Conservation (phyloP, 2,113 vertebrate species). For the Thomomys bottae region DNA sequence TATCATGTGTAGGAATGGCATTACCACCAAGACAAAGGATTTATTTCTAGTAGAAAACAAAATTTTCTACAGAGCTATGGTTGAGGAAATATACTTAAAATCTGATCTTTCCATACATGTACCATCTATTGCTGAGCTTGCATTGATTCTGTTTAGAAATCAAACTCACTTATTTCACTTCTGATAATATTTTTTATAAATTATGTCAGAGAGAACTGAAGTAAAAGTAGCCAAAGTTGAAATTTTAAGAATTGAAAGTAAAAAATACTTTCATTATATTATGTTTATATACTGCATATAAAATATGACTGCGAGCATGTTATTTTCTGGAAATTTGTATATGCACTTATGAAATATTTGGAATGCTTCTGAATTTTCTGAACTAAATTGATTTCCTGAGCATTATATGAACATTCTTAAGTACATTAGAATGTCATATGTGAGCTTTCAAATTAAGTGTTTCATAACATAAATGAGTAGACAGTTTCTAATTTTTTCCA, state of each 20-base stretch:
- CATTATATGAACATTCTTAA: background rate
- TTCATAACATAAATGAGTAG: background rate
- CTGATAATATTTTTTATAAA: background rate
- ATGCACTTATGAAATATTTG: background rate
- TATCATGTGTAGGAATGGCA: background rate
- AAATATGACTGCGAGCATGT: too few species aligned
- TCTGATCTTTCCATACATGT: background rate
- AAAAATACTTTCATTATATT: background rate
- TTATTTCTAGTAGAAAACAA: background rate
- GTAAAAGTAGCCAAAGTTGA: background rate
- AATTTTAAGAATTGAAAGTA: background rate
- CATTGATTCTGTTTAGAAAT: too few species aligned
- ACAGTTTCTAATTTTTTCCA: background rate
- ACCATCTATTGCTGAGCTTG: background rate
- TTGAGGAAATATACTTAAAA: background rate
- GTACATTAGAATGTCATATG: too few species aligned
- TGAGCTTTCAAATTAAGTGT: background rate
- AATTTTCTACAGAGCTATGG: background rate
- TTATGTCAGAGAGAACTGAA: background rate
- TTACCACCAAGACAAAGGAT: background rate
- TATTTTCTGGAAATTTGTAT: background rate
- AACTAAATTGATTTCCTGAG: background rate
- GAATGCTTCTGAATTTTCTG: background rate
- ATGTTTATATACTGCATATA: too few species aligned
- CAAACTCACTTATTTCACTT: background rate